Conservation (phyloP, 2,797 vertebrate genomes). For the Sebastes nivosus region DNA sequence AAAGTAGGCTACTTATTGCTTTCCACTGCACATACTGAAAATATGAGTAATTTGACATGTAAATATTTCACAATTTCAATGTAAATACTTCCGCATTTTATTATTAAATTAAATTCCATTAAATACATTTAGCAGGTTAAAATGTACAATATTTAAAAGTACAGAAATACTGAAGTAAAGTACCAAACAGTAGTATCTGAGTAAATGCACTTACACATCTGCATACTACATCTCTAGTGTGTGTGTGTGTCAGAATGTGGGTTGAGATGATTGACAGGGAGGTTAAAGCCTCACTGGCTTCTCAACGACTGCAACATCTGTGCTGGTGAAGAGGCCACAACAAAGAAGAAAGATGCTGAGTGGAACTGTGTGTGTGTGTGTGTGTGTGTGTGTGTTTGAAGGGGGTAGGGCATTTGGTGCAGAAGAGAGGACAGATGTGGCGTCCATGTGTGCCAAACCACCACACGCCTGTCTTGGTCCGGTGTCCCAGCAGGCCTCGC, state of each 20-base stretch:
- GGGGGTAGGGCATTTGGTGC: background rate
- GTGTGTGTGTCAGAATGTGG: conserved; percentile 38
- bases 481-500: conserved; percentile 46
- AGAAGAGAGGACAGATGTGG: conserved; percentile 49
- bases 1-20: too few species aligned
- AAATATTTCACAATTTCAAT: too few species aligned
- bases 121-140: too few species aligned
- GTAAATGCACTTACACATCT: too few species aligned
- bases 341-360: conserved; percentile 38
- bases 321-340: conserved; percentile 35
- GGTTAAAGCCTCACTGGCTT: conserved; percentile 41
- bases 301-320: conserved; percentile 59
- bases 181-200: background rate
- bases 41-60: too few species aligned
- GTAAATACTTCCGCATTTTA: too few species aligned
- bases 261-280: conserved; percentile 57
- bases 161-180: background rate
- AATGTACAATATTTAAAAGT: too few species aligned
- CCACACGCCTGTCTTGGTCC: conserved; percentile 23
- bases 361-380: background rate
- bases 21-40: too few species aligned
- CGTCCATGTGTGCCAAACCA: conserved; percentile 43
- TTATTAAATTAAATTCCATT: too few species aligned
- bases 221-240: background rate
- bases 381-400: background rate